Conservation (phyloP, 2,113 vertebrate species). For the Oncorhynchus mykiss region DNA sequence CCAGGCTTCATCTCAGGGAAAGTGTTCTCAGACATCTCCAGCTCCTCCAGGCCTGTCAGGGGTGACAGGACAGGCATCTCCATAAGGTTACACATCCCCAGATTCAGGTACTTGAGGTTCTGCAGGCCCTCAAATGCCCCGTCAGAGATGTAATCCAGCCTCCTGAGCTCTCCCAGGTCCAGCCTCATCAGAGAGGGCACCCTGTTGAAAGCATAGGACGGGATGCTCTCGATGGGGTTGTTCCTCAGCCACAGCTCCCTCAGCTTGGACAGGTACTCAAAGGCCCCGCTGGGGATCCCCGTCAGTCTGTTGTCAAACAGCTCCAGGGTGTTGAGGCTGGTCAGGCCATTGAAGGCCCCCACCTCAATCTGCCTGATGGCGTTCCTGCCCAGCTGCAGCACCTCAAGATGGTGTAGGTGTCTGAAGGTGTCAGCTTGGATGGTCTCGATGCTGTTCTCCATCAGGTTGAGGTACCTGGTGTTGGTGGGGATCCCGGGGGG, state of each 20-base stretch:
- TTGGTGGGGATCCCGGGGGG: constrained; percentile 92
- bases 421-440: constrained; percentile 97
- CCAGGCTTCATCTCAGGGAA: constrained; percentile 90
- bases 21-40: constrained; percentile 97
- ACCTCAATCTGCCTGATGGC: constrained; percentile 97
- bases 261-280: constrained; percentile 96
- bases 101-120: constrained; percentile 97
- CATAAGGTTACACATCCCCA: constrained; percentile 95
- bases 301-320: constrained; percentile 98
- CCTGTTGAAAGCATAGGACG: constrained; percentile 96
- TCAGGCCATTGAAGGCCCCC: constrained; percentile 94
- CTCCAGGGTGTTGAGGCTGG: constrained; percentile 97
- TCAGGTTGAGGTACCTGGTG: constrained; percentile 95
- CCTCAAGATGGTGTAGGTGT: constrained; percentile 94
- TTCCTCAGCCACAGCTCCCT: constrained; percentile 96
- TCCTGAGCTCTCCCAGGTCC: constrained; percentile 94
- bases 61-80: constrained; percentile 93
- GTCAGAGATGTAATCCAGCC: constrained; percentile 96
- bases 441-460: constrained; percentile 97
- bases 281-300: constrained; percentile 96
- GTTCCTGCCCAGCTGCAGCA: constrained; percentile 94
- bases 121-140: constrained; percentile 94
- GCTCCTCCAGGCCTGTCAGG: constrained; percentile 89
- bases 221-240: constrained; percentile 98
- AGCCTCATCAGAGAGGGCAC: constrained; percentile 96